Conservation (phyloP, 2,797 vertebrate species). For the Hydrolagus colliei region DNA sequence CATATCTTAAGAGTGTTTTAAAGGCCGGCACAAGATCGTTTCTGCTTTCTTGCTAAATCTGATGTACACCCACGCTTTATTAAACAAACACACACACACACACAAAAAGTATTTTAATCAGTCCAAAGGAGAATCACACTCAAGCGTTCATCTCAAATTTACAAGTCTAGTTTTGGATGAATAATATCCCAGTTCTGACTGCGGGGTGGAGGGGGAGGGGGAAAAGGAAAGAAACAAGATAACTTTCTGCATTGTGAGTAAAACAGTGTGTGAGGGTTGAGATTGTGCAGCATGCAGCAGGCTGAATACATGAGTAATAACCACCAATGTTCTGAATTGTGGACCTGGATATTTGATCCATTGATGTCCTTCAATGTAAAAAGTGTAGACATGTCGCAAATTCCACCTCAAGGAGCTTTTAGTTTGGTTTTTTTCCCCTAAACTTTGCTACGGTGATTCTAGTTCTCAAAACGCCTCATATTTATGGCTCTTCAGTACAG, state of each 20-base stretch:
- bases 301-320: not conserved
- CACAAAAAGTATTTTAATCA: conserved; percentile 11
- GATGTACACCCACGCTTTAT: not conserved
- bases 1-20: conserved; percentile 26
- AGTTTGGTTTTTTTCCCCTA: not conserved
- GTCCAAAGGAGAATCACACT: not conserved
- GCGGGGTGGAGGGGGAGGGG: no score
- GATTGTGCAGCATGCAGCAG: no score
- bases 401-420: not conserved
- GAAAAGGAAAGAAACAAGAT: no score
- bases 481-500: not conserved
- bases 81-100: not conserved
- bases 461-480: not conserved
- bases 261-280: no score
- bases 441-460: not conserved
- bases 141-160: not conserved
- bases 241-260: no score
- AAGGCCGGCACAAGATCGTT: conserved; percentile 24
- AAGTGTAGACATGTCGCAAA: not conserved
- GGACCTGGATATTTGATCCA: not conserved
- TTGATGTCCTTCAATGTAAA: not conserved
- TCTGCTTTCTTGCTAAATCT: conserved; percentile 7
- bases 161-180: not conserved
- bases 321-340: not conserved
- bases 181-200: not conserved